Conservation (phyloP, 2,888 invertebrate genomes). For the Eupithecia abbreviata region DNA sequence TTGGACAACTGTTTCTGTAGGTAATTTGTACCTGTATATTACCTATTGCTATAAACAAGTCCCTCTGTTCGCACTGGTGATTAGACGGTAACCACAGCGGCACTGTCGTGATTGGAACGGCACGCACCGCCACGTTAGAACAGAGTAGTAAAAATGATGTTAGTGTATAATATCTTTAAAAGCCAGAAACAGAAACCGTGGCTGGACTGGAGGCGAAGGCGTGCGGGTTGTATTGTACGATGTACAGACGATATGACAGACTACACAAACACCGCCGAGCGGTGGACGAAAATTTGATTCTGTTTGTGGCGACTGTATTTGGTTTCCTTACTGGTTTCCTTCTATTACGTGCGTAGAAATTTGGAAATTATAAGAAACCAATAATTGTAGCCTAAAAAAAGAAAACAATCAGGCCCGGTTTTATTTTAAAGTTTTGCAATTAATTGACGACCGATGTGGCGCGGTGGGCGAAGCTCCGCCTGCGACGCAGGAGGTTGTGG, state of each 20-base stretch:
- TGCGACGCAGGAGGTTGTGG: no score
- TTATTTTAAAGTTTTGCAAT: not conserved
- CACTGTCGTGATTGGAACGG: constrained; percentile 19
- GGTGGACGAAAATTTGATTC: no score
- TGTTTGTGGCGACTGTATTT: no score
- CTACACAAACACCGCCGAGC: no score
- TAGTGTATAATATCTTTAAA: not conserved
- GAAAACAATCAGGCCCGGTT: not conserved
- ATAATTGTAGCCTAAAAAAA: not conserved
- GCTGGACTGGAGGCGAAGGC: no score
- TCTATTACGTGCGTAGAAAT: not conserved
- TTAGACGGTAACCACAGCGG: constrained; percentile 3
- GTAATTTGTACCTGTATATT: not conserved
- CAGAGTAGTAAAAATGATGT: constrained; percentile 1
- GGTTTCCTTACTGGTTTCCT: not conserved
- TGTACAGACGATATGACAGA: no score
- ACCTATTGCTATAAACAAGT: constrained; percentile 4
- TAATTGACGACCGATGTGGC: no score
- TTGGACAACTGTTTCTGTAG: not conserved
- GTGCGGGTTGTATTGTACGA: no score
- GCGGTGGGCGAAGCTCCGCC: no score
- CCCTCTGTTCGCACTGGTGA: not conserved
- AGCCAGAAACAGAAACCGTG: no score
- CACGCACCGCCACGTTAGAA: constrained; percentile 17
- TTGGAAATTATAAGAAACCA: not conserved